These are phyloP conservation scores for Patella depressa DNA, from an alignment of 2,888 invertebrate species.

Conservation along the genomic window DNA sequence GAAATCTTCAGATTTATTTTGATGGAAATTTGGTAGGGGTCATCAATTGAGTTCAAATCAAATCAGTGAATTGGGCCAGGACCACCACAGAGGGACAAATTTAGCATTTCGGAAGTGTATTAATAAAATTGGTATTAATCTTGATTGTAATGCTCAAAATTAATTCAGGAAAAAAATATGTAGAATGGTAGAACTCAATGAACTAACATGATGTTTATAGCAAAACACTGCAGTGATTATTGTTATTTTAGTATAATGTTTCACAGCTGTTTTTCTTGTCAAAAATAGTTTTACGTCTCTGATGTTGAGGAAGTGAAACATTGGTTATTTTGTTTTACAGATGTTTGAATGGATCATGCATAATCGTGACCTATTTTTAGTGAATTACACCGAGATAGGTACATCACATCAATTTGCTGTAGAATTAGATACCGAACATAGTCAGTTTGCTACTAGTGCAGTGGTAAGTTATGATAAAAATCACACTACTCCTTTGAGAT, in stretches of 20 bases:
- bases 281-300: neutral
- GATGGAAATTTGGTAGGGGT: no score
- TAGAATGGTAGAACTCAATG: no score
- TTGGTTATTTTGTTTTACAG: conserved; percentile 71
- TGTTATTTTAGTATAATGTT: neutral
- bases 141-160: no score
- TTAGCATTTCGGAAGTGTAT: no score
- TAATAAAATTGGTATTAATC: no score
- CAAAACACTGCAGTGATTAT: neutral
- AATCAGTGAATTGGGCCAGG: no score
- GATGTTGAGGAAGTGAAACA: neutral
- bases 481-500: neutral
- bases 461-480: conserved; percentile 75
- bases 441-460: conserved; percentile 90
- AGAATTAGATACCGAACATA: conserved; percentile 93
- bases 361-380: conserved; percentile 93
- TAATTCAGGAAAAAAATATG: no score
- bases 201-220: neutral
- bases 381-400: conserved; percentile 96
- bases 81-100: no score
- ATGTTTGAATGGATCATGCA: conserved; percentile 99
- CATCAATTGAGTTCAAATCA: no score
- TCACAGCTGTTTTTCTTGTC: neutral
- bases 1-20: no score
- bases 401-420: conserved; percentile 77